Evolutionary conservation across 92 coral and sea anemone genomes (phyloP).

Genomic region (Palythoa heliodiscus): DNA sequence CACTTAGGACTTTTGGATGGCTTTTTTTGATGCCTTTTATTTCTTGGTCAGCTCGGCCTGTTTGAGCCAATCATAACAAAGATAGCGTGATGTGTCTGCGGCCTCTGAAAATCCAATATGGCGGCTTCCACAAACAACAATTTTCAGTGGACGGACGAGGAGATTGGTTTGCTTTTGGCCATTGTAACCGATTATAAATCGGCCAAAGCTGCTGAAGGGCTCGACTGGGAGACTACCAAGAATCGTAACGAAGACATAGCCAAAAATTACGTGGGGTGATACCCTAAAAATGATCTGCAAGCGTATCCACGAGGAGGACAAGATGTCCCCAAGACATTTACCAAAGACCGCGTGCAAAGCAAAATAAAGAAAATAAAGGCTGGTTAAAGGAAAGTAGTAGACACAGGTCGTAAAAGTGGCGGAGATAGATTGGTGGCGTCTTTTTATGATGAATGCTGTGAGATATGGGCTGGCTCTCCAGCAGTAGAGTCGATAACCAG

Average conservation of each 20-base stretch:
- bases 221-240: neutral
- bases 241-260: neutral
- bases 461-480: no score
- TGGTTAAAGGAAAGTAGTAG: no score
- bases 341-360: neutral
- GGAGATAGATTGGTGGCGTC: no score
- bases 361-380: neutral
- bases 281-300: constrained; percentile 3
- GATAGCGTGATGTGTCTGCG: neutral
- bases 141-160: constrained; percentile 25
- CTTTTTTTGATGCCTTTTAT: neutral
- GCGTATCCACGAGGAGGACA: neutral
- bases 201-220: constrained; percentile 27
- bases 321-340: neutral
- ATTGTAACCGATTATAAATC: constrained; percentile 23
- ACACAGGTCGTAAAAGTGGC: no score
- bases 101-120: constrained; percentile 19
- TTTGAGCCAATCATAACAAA: neutral
- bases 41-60: neutral
- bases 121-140: constrained; percentile 26
- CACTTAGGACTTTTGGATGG: neutral
- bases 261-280: constrained; percentile 1
- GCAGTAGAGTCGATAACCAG: no score
- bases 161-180: constrained; percentile 26
- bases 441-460: no score